Conservation (phyloP, 1,140 invertebrate species). For the Rhizoglyphus robini region DNA sequence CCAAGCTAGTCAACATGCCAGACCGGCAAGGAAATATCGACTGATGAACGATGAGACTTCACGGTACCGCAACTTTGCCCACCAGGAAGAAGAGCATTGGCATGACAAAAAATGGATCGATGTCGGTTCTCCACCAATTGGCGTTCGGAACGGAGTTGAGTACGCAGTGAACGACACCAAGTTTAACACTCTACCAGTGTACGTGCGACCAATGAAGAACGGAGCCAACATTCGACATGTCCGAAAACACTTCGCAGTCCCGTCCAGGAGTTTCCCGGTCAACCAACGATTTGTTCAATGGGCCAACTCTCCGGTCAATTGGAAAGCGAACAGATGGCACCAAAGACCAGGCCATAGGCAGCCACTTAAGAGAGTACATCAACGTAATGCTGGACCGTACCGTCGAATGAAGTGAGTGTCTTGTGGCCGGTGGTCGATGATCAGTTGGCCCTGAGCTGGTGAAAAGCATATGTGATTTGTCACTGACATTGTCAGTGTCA, state of each 20-base stretch:
- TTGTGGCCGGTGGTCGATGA: too few species aligned
- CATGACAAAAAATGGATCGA: slow-evolving; percentile 22
- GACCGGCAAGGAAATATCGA: not conserved
- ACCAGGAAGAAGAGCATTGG: slow-evolving; percentile 23
- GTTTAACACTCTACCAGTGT: slow-evolving; percentile 16
- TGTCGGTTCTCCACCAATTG: not conserved
- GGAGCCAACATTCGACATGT: not conserved
- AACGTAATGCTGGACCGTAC: too few species aligned
- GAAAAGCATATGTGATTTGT: too few species aligned
- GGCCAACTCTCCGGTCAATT: not conserved
- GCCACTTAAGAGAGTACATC: too few species aligned
- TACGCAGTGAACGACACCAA: not conserved
- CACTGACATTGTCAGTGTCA: too few species aligned
- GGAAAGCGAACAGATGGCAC: not conserved
- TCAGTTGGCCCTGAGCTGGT: too few species aligned
- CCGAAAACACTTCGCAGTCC: slow-evolving; percentile 17
- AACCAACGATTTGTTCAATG: slow-evolving; percentile 6
- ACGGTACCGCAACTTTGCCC: slow-evolving; percentile 16
- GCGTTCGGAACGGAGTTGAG: not conserved
- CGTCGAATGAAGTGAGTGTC: too few species aligned
- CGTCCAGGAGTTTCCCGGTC: slow-evolving; percentile 14
- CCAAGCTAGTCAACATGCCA: not conserved
- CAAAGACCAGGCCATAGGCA: too few species aligned
- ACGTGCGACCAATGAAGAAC: slow-evolving; percentile 7
- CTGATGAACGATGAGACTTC: slow-evolving; percentile 1